Conservation (phyloP, 2,113 vertebrate species). For the Meriones unguiculatus region DNA sequence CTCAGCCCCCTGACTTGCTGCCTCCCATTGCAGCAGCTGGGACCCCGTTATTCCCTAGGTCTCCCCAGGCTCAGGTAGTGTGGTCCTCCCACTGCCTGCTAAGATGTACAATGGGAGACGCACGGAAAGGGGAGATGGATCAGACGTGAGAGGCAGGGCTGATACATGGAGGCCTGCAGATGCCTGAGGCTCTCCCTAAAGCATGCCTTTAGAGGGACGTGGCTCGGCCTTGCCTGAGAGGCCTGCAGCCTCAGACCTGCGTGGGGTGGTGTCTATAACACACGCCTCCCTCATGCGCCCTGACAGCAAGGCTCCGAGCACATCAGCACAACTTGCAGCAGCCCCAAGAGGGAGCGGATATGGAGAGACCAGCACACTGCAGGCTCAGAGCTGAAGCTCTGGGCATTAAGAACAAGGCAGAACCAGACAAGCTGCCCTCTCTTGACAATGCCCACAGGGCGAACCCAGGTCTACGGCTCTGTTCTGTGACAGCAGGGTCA, state of each 20-base stretch:
- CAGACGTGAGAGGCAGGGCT: neutral
- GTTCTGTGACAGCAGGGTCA: too few species aligned
- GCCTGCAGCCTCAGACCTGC: neutral
- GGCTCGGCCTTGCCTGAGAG: neutral
- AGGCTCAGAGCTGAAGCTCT: neutral
- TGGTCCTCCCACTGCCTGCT: neutral
- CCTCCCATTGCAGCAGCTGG: neutral
- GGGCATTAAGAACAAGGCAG: too few species aligned
- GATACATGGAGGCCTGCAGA: neutral
- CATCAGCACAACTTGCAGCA: neutral
- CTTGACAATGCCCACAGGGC: rapidly evolving
- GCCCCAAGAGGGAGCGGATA: neutral
- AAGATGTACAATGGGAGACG: neutral
- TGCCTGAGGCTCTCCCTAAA: neutral
- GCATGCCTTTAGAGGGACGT: neutral
- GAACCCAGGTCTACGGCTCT: neutral
- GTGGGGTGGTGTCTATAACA: neutral
- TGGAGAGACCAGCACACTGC: rapidly evolving
- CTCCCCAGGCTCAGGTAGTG: neutral
- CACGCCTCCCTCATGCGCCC: neutral
- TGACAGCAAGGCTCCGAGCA: neutral
- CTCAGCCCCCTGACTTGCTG: neutral
- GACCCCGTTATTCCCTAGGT: neutral
- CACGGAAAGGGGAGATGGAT: neutral
- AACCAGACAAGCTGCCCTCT: rapidly evolving